Percentiles rank a stretch among this genome's conserved stretches.
These are phyloP conservation scores for Linurgus olivaceus DNA, from an alignment of 2,797 vertebrate genomes.

Conservation along the genomic window DNA sequence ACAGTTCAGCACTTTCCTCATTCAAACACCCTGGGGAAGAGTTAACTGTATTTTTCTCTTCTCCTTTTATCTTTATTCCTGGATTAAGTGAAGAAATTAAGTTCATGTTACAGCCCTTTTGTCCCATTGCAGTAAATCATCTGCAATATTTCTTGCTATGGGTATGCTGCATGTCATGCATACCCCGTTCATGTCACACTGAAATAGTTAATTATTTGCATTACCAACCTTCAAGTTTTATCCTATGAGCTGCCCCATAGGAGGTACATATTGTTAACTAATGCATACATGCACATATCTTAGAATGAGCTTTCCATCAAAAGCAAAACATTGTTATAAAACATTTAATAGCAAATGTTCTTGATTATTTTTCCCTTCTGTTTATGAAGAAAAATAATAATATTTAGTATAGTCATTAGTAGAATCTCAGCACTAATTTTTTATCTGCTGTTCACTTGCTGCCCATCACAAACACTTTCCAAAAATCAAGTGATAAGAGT, in stretches of 20 bases:
- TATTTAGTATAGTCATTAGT: not conserved
- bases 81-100: conserved; percentile 38
- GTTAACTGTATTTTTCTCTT: conserved; percentile 23
- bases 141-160: not conserved
- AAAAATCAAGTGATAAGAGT: not conserved
- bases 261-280: not conserved
- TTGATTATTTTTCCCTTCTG: not conserved
- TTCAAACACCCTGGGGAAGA: conserved; percentile 37
- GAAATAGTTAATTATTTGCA: not conserved
- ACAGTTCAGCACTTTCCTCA: conserved; percentile 47
- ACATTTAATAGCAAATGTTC: not conserved
- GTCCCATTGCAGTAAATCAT: not conserved
- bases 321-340: not conserved
- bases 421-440: not conserved
- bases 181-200: not conserved
- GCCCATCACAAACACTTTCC: not conserved
- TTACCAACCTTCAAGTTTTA: not conserved
- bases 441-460: not conserved
- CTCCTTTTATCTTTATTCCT: conserved; percentile 35
- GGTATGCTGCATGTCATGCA: not conserved
- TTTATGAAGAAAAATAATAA: not conserved
- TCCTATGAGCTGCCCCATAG: not conserved
- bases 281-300: not conserved
- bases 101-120: not conserved
- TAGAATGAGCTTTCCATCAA: not conserved